Evolutionary conservation across 2,888 invertebrate genomes (phyloP).

Genomic region (Toxonevra muliebris): DNA sequence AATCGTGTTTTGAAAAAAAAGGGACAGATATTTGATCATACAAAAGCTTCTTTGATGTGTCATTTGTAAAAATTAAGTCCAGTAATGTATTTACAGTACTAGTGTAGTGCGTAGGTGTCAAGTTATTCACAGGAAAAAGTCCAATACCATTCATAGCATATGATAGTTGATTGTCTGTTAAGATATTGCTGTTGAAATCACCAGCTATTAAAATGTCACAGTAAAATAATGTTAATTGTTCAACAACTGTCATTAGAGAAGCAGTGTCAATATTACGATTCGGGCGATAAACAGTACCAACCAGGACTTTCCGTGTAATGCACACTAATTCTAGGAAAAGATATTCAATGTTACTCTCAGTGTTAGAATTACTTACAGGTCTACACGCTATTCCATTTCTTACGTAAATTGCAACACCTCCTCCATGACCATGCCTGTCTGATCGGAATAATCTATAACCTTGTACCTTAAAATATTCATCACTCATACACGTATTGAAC

Average conservation of each 20-base stretch:
- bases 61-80: too few species aligned
- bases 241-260: background rate
- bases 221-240: background rate
- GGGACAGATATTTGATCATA: slow-evolving; percentile 6
- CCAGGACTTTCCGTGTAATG: background rate
- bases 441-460: slow-evolving; percentile 6
- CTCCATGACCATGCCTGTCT: slow-evolving; percentile 3
- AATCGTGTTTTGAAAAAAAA: background rate
- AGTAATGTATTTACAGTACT: too few species aligned
- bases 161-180: too few species aligned
- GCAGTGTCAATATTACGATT: background rate
- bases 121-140: too few species aligned
- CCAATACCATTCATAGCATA: background rate
- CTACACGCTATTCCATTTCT: background rate
- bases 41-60: too few species aligned
- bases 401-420: slow-evolving; percentile 13
- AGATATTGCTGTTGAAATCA: too few species aligned
- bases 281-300: background rate
- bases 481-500: background rate
- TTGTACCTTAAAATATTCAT: background rate
- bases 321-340: background rate
- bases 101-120: too few species aligned
- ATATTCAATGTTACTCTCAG: background rate
- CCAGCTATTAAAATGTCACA: too few species aligned
- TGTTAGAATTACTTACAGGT: background rate